Evolutionary conservation across 2,113 vertebrate species (phyloP), one percentile per base, ranked within the genome.

Genomic region (Percopsis transmontana): DNA sequence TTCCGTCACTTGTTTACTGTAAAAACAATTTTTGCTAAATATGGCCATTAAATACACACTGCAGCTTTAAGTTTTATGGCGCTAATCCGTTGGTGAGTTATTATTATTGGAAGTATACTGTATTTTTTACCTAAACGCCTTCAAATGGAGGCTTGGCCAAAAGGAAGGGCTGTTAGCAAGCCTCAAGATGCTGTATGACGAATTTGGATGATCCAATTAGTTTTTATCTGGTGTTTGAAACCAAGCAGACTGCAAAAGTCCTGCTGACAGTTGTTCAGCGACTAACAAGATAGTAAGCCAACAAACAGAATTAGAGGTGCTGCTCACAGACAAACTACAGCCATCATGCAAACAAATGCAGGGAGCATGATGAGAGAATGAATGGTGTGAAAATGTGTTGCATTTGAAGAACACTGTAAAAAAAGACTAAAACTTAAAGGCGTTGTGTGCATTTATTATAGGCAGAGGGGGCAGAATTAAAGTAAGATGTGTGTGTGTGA

Each of bases 301-400:
- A n/a, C 45, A n/a, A 0, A 16, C 42, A 62, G n/a, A 59, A 71
- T 51, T 66, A 65, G 15, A 71, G 41, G 57, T 41, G 41, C 5
- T 56, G 59, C 39, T 58, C 12, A 38, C 38, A 62, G 59, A 48
- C 16, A 48, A 7, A 14, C 50, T 1, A 10, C 8, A 8, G 18
- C 39, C 52, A 50, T 68, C 58, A 55, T 62, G 66, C 57, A 19
- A 55, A 58, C 50, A 60, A 4, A 59, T 9, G 41, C 33, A 21
- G 3, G 20, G 15, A 3, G 47, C 18, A 42, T 20, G 33, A 18
- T 66, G 23, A 38, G 53, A 66, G n/a, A 24, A 50, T 5, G 55
- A 63, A 23, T 41, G 21, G 21, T 52, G 15, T 23, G 14, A 21
- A 64, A 73, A 72, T 19, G 23, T 38, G 18, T 38, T 48, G 48